Evolutionary conservation across 2,888 invertebrate genomes (phyloP), one percentile per base, ranked within the genome.

Genomic region (Abrostola tripartita): DNA sequence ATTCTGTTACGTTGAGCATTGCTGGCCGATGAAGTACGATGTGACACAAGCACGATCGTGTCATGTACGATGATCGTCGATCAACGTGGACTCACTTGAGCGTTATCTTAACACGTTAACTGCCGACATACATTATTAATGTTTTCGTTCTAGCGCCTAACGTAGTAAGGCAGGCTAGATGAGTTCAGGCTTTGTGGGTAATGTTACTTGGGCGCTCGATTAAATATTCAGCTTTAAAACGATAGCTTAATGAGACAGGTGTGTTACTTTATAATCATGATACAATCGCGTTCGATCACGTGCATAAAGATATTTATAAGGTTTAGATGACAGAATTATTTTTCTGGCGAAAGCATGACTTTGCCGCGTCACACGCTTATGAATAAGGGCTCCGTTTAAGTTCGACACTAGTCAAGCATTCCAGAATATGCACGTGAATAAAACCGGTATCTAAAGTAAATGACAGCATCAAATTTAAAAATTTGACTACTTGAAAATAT

Each of bases 11-110:
- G 62, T 24, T 37, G 41, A 35, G 56, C 14, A 12, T n/a, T 56
- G 61, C n/a, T 47, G 44, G 53, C 35, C 53, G 50, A 68, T 78
- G 68, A 78, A 71, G 62, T 66, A 74, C 75, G 76, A 76, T 52
- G 42, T 42, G 7, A 8, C 12, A 14, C 44, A 12, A 44, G 10
- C 14, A 12, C 8, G 44, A 40, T 11, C 40, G 5, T 40, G 10
- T 11, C 40, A 9, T 0, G 10, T n/a, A 41, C 41, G 41, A 41
- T n/a, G 41, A 47, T 47, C 24, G 44, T 14, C 44, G 44, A 47
- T 57, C 40, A 49, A 57, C 50, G 50, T 38, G 40, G 50, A 38
- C 57, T n/a, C 40, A 24, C 38, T 50, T 24, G 24, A 57, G 42
- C 41, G 55, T 51, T 12, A 35, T 44, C 44, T 12, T 52, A 52